Evolutionary conservation across 37 sponge, comb jelly and placozoan genomes (phyloP).

Genomic region (Agelas oroides): DNA sequence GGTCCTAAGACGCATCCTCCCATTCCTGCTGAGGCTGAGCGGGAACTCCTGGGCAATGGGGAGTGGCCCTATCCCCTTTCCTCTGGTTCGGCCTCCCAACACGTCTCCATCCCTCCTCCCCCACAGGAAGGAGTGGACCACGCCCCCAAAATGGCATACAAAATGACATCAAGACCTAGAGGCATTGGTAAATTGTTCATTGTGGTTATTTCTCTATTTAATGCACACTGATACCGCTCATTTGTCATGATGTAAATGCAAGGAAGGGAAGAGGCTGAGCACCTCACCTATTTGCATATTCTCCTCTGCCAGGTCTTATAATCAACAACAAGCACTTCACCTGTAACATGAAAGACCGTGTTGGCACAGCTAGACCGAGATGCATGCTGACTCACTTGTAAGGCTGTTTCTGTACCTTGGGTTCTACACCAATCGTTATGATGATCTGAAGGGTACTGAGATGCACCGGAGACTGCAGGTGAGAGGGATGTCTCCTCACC

Average conservation of each 20-base stretch:
- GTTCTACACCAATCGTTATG: slow-evolving; percentile 51
- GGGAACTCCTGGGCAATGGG: slow-evolving; percentile 49
- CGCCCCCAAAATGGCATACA: slow-evolving; percentile 48
- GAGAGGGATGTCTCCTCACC: too few species aligned
- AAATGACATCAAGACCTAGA: slow-evolving; percentile 71
- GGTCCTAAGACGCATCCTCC: too few species aligned
- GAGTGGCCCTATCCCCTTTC: slow-evolving; percentile 32
- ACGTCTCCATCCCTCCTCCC: background rate
- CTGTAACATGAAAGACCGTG: slow-evolving; percentile 74
- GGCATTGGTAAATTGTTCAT: too few species aligned
- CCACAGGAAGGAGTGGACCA: slow-evolving; percentile 39
- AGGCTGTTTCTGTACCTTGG: slow-evolving; percentile 60
- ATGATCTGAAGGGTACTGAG: slow-evolving; percentile 49
- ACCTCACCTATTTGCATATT: too few species aligned
- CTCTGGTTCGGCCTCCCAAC: background rate
- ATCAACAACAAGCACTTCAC: slow-evolving; percentile 83
- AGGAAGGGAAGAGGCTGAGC: too few species aligned
- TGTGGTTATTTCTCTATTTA: too few species aligned
- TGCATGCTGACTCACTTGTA: slow-evolving; percentile 52
- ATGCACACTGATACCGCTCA: too few species aligned
- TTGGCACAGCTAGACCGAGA: slow-evolving; percentile 82
- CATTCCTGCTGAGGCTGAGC: background rate
- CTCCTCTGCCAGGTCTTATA: slow-evolving; percentile 54
- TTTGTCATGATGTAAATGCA: too few species aligned
- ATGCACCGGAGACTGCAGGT: slow-evolving; percentile 22